Evolutionary conservation across 2,113 vertebrate species (phyloP), one percentile per base, ranked within the genome.

Genomic region (Accipiter cooperii): DNA sequence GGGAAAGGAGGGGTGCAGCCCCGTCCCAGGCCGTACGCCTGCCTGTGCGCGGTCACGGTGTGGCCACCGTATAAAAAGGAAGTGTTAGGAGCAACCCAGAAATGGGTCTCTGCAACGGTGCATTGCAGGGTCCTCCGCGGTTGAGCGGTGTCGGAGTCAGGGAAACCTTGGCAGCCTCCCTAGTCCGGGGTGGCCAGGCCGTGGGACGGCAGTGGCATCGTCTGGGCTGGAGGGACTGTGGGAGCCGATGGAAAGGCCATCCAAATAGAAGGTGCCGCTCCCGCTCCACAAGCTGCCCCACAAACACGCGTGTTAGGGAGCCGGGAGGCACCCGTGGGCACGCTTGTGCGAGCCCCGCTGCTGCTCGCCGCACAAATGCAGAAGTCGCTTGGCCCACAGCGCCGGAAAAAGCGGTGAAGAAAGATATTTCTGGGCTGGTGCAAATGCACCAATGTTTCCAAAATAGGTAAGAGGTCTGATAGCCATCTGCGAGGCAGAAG

Each of bases 401-500:
- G 12, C 38, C 7, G 3, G 61, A 54, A 68, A 42, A 69, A 69
- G 18, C 0, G 1, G 7, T 36, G 63, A 20, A 4, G 47, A 46
- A 51, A 82, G 84, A 13, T 22, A 6, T 49, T 13, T 61, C 24
- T 3, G 54, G 63, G 63, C 26, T 13, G 8, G 25, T 49, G 64
- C 55, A 24, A 34, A 10, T 5, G 9, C 5, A 28, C 13, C 2
- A 1, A 22, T 0, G 8, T 12, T 4, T 22, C 28, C 36, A 17
- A 33, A 44, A 49, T 2, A 11, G 10, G 15, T 10, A 4, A 21
- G 61, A 42, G 33, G 36, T 34, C 18, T 12, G 25, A 16, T 22
- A 25, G 46, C 10, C 1, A 28, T 13, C 69, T 47, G 47, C 21
- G 33, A 47, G 76, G 19, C 60, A 44, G 74, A 34, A 11, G 44